A percentile compares a stretch with the other conserved stretches of the same genome.
Conservation (phyloP, 2,888 invertebrate species). For the Drosophila planitibia region DNA sequence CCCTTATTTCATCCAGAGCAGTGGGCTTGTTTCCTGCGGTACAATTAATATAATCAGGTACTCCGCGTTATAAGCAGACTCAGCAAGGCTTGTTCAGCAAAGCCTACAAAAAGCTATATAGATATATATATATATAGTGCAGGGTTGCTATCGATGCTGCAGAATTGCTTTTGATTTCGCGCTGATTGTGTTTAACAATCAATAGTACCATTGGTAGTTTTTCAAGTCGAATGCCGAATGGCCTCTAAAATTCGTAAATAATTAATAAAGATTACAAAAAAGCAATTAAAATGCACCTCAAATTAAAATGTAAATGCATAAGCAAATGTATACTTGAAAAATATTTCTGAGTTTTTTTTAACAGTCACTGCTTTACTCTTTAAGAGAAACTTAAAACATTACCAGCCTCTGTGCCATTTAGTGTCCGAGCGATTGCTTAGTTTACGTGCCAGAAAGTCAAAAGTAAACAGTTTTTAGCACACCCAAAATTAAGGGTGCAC, state of each 20-base stretch:
- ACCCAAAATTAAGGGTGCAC: conserved; percentile 8
- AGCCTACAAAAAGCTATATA: background rate
- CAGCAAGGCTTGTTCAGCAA: background rate
- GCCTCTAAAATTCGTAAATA: background rate
- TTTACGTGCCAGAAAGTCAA: conserved; percentile 34
- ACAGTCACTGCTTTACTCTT: conserved; percentile 1
- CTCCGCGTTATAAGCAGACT: background rate
- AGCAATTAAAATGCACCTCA: background rate
- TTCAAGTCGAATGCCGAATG: background rate
- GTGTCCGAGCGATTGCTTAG: conserved; percentile 7
- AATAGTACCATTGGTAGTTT: background rate
- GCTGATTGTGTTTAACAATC: background rate
- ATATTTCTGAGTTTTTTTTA: background rate
- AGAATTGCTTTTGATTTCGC: background rate
- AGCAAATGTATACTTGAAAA: background rate
- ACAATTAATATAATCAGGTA: background rate
- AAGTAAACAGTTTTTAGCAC: conserved; percentile 24
- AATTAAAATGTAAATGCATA: no score
- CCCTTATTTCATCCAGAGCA: background rate
- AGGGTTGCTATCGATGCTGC: background rate
- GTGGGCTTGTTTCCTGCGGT: background rate
- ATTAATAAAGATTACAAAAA: background rate
- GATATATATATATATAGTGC: background rate
- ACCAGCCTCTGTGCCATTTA: conserved; percentile 3
- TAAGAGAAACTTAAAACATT: conserved; percentile 1